These are phyloP conservation scores for Leptinotarsa juncta DNA, from an alignment of 2,888 invertebrate genomes.

Conservation along the genomic window DNA sequence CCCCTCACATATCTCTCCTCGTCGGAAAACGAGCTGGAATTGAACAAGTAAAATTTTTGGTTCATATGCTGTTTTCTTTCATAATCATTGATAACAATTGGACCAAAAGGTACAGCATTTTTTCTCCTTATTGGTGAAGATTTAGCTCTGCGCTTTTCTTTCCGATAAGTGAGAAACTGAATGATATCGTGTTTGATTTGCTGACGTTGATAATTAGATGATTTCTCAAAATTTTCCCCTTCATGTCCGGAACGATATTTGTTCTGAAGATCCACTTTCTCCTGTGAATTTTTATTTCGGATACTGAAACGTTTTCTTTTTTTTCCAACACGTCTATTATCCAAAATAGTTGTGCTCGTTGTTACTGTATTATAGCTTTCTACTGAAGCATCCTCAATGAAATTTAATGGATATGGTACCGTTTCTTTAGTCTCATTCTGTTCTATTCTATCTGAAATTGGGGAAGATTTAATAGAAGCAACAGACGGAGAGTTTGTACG, in stretches of 20 bases:
- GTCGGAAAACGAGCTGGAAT: constrained; percentile 29
- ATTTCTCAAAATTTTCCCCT: constrained; percentile 13
- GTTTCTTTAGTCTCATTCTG: background rate
- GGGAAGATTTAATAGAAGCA: background rate
- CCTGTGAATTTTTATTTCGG: background rate
- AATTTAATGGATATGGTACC: constrained; percentile 25
- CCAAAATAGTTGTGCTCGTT: constrained; percentile 31
- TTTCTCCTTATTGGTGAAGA: constrained; percentile 32
- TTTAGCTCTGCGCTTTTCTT: constrained; percentile 28
- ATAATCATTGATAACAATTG: constrained; percentile 26
- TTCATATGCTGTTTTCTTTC: constrained; percentile 31
- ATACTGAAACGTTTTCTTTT: constrained; percentile 1
- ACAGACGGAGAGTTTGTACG: constrained; percentile 14
- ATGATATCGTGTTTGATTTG: constrained; percentile 17
- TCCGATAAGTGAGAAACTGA: constrained; percentile 33
- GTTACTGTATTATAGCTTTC: constrained; percentile 26
- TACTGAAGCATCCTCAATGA: constrained; percentile 23
- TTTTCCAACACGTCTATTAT: background rate
- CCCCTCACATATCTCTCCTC: constrained; percentile 12
- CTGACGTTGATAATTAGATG: background rate
- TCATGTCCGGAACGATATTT: constrained; percentile 3
- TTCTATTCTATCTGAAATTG: background rate
- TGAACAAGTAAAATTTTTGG: constrained; percentile 31
- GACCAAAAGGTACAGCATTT: constrained; percentile 32
- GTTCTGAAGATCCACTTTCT: background rate